Evolutionary conservation across 1,140 invertebrate species (phyloP).

Genomic region (Nomia melanderi): DNA sequence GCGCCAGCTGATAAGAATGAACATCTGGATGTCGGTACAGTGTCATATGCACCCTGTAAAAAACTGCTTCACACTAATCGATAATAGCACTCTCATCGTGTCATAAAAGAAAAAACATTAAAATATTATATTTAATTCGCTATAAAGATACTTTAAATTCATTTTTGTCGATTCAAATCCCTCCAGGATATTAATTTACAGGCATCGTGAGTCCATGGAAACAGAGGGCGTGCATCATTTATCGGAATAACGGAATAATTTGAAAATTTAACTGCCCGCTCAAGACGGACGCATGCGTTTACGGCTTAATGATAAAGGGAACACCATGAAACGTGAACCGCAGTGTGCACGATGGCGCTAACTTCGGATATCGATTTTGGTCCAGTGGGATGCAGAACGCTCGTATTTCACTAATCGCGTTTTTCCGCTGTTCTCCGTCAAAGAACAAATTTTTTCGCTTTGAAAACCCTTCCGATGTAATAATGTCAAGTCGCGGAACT

Average conservation of each 20-base stretch:
- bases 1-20: not conserved
- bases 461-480: constrained; percentile 22
- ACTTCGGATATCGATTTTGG: constrained; percentile 70
- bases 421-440: constrained; percentile 1
- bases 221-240: too few relatives aligned
- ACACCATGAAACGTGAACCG: not conserved
- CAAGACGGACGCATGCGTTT: constrained; percentile 11
- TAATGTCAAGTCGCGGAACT: constrained; percentile 14
- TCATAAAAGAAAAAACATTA: too few relatives aligned
- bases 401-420: constrained; percentile 44
- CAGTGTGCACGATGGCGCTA: constrained; percentile 60
- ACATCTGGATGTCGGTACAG: not conserved
- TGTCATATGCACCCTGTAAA: not conserved
- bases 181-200: not conserved
- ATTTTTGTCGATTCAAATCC: too few relatives aligned
- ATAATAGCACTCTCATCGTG: too few relatives aligned
- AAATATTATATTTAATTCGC: too few relatives aligned
- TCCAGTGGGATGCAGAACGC: constrained; percentile 62
- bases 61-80: not conserved
- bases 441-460: not conserved
- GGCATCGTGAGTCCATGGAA: too few relatives aligned
- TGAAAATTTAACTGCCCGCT: too few relatives aligned
- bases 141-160: too few relatives aligned
- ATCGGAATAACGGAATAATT: too few relatives aligned
- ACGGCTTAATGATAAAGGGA: not conserved